Base-by-base conservation (phyloP, 2,113 vertebrate species). In the Toxotes jaculatrix region DNA sequence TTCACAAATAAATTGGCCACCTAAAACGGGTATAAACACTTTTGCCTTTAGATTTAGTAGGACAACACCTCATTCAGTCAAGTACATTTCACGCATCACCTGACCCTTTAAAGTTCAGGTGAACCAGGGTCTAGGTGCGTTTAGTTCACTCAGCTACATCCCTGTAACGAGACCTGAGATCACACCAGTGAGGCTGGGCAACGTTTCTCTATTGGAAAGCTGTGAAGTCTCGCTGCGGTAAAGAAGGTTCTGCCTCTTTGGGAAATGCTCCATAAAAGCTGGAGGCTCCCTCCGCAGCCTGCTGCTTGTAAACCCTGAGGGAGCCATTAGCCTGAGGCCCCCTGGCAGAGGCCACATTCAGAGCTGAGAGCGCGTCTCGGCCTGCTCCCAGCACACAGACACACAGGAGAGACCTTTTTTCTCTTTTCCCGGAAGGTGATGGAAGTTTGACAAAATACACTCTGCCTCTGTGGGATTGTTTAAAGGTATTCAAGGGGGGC, bases 301-400 rank as follows among this genome's bases (percentile, higher is more conserved):
- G 73, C 84, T 64, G 88, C 84, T 60, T 71, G 83, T 85, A 77
- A 82, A 84, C 77, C 90, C 82, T 16, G 57, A 77, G 90, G 83
- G 87, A 84, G 61, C 73, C 65, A 62, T 91, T 84, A 84, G 74
- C 74, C 64, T 16, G 60, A 61, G 82, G 87, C 80, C 81, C 7
- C 60, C 84, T 79, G 86, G 88, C 88, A 71, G 82, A 82, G 80
- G 68, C 72, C 78, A 8, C 83, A 57, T 70, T 79, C 49, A 42
- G 66, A 53, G 83, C 78, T 68, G 86, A 90, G 82, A 63, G 70
- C 49, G 31, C 60, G 79, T 82, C 88, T 90, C 40, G 60, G 80
- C 75, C 51, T 32, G 80, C 23, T 77, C 74, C 74, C 80, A 83
- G 74, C 49, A 34, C 57, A 42, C 49, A 51, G 1, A 78, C 36